A percentile compares a stretch with the other conserved stretches of the same genome.
Evolutionary conservation across 2,888 invertebrate species (phyloP).

Genomic region (Drosophila kuntzei): DNA sequence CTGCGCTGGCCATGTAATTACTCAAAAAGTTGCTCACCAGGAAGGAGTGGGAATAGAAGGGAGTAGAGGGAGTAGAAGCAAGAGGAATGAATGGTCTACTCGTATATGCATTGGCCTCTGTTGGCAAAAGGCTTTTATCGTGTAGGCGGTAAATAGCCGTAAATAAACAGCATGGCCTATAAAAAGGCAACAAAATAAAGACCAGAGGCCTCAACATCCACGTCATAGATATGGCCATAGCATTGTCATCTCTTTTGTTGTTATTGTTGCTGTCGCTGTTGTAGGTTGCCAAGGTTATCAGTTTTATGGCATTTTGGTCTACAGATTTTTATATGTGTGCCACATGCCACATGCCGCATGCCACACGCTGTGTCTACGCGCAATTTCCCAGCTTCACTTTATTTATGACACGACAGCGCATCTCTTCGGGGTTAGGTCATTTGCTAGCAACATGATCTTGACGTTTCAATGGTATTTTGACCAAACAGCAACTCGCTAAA

Average conservation of each 20-base stretch:
- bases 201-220: constrained; percentile 22
- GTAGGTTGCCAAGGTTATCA: constrained; percentile 73
- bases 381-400: constrained; percentile 37
- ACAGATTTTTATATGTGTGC: constrained; percentile 68
- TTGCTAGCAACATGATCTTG: constrained; percentile 43
- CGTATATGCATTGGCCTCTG: constrained; percentile 21
- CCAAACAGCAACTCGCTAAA: constrained; percentile 47
- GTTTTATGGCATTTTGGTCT: constrained; percentile 76
- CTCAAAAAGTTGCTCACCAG: constrained; percentile 68
- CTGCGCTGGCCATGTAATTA: constrained; percentile 74
- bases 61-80: background rate
- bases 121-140: constrained; percentile 75
- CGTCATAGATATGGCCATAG: constrained; percentile 21
- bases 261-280: constrained; percentile 19
- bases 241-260: constrained; percentile 23
- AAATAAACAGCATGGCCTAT: constrained; percentile 69
- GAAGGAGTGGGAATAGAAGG: background rate
- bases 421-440: constrained; percentile 12
- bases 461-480: constrained; percentile 19
- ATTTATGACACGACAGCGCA: constrained; percentile 59
- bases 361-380: constrained; percentile 53
- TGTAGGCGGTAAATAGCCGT: constrained; percentile 77
- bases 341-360: constrained; percentile 30
- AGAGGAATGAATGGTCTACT: background rate
- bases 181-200: constrained; percentile 45